These are phyloP conservation scores for Manis crassicaudata DNA, from an alignment of 2,797 vertebrate genomes.

Conservation along the genomic window DNA sequence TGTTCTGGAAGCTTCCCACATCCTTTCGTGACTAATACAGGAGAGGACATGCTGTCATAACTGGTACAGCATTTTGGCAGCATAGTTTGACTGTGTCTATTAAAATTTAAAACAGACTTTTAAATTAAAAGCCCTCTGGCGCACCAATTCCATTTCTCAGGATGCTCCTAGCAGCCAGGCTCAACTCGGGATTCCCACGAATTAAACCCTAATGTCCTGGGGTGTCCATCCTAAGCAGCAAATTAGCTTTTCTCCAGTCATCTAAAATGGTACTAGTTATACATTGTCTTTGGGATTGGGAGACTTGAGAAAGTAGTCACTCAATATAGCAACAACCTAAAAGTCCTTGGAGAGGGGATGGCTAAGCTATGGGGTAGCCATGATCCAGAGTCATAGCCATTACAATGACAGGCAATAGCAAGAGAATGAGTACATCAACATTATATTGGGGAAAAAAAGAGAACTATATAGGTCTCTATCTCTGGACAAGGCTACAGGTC, in stretches of 20 bases:
- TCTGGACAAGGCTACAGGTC: no score
- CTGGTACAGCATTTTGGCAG: background rate
- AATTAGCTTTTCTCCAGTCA: background rate
- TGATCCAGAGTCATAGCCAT: background rate
- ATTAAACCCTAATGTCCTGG: background rate
- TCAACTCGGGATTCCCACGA: background rate
- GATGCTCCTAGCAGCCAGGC: background rate
- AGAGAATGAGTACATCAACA: background rate
- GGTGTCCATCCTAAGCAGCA: background rate
- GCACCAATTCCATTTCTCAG: background rate
- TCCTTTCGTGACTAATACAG: background rate
- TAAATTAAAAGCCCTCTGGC: background rate
- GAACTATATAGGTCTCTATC: background rate
- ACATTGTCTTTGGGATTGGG: no score
- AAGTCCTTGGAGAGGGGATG: fast-evolving
- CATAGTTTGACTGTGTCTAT: background rate
- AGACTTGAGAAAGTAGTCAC: background rate
- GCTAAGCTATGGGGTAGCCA: background rate
- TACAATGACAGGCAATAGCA: background rate
- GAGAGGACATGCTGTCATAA: background rate
- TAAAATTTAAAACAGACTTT: background rate
- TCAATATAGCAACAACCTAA: background rate
- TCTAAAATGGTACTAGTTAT: background rate
- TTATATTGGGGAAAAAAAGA: background rate
- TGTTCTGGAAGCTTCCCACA: background rate